Base-by-base conservation (phyloP, 37 sponge, comb jelly and placozoan genomes). In the Tethya wilhelma region DNA sequence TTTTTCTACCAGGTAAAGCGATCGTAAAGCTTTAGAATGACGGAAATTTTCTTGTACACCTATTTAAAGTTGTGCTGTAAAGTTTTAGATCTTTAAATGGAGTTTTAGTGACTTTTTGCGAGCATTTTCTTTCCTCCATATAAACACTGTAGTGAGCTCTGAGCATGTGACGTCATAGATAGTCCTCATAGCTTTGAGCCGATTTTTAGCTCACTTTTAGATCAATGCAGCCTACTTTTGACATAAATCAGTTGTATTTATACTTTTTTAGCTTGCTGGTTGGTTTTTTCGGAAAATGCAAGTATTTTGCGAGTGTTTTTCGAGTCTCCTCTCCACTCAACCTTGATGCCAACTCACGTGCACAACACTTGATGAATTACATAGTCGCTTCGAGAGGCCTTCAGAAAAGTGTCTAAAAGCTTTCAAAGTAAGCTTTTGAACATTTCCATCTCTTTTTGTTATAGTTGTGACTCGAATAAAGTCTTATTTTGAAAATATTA, bases 111-210 rank as follows among this genome's bases (percentile, higher is more conserved):
- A 29, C 34, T 2, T 72, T 72, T 72, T 72, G 29, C 30, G 56
- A 72, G 73, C 29, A 7, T 49, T 72, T 72, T 49, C 12, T 72
- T 33, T 32, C 36, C 46, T 17, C 73, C 56, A 46, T 72, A 72
- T 72, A 67, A 67, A 67, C 67, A 36, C 20, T 67, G 67, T 67
- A 67, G 39, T 32, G 67, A 37, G 33, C 5, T 67, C 7, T 5
- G 6, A 37, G 37, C 7, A 17, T 37, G 17, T 67, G 67, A 67
- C 67, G 67, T 67, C 67, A 67, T 67, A 67, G 14, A 4, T 9
- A 67, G 4, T 6, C 20, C 67, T 67, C 7, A 8, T 19, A 25
- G 28, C 19, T 37, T 67, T 36, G 25, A 31, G 67, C 37, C 32
- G 38, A 31, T 5, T 67, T 67, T 31, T 20, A 31, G 33, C 67